Evolutionary conservation across 2,797 vertebrate species (phyloP).

Genomic region (Tapirus indicus): DNA sequence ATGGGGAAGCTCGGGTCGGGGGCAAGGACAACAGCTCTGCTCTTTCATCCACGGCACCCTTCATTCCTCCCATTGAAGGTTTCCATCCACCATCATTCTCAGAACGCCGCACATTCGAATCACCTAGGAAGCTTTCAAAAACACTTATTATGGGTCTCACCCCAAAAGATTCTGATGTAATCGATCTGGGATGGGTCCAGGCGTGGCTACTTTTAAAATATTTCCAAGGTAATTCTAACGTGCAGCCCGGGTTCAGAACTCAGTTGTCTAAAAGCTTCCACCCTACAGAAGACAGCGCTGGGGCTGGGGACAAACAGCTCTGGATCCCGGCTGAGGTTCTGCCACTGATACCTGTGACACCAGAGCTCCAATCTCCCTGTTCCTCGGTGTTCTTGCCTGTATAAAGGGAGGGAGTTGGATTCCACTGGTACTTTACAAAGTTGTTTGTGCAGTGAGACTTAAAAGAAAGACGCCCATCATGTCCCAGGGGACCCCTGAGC

Average conservation of each 20-base stretch:
- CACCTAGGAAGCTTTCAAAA: background rate
- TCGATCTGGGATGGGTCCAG: background rate
- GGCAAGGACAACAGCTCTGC: too few species aligned
- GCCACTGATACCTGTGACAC: background rate
- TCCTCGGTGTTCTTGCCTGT: background rate
- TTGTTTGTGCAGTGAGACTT: background rate
- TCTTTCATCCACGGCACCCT: background rate
- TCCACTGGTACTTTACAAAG: background rate
- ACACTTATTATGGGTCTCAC: background rate
- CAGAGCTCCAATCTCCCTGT: background rate
- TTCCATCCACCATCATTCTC: background rate
- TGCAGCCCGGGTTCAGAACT: background rate
- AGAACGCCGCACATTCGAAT: background rate
- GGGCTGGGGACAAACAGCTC: background rate
- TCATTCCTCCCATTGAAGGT: fast-evolving
- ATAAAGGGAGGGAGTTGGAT: too few species aligned
- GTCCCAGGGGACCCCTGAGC: background rate
- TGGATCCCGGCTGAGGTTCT: background rate
- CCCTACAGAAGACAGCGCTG: background rate
- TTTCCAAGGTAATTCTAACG: background rate
- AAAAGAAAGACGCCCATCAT: background rate
- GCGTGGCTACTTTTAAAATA: background rate
- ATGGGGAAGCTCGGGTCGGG: background rate
- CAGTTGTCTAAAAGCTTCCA: background rate
- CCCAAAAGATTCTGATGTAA: background rate